Evolutionary conservation across 2,113 vertebrate species (phyloP).

Genomic region (Laticauda laticaudata): DNA sequence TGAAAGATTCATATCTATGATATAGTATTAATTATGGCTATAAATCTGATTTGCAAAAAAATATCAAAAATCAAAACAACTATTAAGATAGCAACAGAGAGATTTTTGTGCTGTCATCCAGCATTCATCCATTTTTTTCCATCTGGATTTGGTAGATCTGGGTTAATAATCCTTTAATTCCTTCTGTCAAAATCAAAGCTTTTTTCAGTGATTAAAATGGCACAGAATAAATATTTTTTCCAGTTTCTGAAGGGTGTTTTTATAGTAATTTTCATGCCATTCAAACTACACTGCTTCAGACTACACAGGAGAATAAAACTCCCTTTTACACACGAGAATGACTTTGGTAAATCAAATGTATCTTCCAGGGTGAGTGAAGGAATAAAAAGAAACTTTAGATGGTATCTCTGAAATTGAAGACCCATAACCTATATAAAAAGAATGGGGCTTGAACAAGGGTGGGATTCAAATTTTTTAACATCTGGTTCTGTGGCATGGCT

Average conservation of each 20-base stretch:
- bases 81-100: neutral
- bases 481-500: no score
- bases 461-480: no score
- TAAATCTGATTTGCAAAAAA: neutral
- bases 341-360: neutral
- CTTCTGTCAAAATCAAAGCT: neutral
- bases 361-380: neutral
- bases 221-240: constrained; percentile 4
- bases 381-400: neutral
- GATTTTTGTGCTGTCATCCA: neutral
- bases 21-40: neutral
- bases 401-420: neutral
- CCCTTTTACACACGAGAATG: neutral
- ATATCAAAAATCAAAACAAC: neutral
- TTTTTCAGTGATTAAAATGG: neutral
- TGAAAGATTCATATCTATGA: neutral
- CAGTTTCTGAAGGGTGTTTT: neutral
- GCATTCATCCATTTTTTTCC: neutral
- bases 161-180: neutral
- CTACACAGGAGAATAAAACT: neutral
- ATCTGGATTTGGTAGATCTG: neutral
- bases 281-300: neutral
- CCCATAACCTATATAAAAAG: neutral
- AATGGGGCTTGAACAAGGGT: neutral
- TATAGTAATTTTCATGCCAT: neutral